Percentiles rank a stretch among this genome's conserved stretches.
phyloP scores from a whole-genome alignment of 2,113 vertebrate genomes.

The Bubalus kerabau region DNA sequence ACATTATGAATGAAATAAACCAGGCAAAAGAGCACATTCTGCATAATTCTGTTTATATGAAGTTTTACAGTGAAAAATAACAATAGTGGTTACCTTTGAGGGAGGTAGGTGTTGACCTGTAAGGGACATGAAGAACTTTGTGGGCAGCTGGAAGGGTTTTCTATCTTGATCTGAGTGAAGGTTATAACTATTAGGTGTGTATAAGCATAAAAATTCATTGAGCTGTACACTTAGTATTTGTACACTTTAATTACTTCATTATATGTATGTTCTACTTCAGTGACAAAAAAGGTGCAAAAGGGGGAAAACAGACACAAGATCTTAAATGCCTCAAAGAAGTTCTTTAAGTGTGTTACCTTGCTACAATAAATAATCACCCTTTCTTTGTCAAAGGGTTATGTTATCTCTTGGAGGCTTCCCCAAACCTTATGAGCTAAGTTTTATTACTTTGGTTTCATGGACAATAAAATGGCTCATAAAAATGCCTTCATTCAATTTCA shows the following conservation, averaged over 20 bases:
- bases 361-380: neutral
- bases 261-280: neutral
- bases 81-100: neutral
- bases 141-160: neutral
- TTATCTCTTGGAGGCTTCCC: neutral
- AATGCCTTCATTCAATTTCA: constrained; percentile 3
- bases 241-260: neutral
- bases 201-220: neutral
- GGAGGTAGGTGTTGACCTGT: neutral
- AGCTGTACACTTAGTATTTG: neutral
- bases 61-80: neutral
- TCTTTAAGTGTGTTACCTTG: neutral
- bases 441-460: constrained; percentile 21
- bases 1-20: neutral
- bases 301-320: neutral
- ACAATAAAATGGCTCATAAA: constrained; percentile 32
- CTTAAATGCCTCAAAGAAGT: neutral
- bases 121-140: neutral
- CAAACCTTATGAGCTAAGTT: neutral
- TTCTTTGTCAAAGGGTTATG: neutral
- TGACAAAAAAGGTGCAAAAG: neutral
- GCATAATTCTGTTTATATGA: neutral
- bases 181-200: neutral
- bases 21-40: neutral
- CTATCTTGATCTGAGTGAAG: neutral